phyloP scores from a whole-genome alignment of 2,797 vertebrate species.

The Microctenopoma stevenorrisi region DNA sequence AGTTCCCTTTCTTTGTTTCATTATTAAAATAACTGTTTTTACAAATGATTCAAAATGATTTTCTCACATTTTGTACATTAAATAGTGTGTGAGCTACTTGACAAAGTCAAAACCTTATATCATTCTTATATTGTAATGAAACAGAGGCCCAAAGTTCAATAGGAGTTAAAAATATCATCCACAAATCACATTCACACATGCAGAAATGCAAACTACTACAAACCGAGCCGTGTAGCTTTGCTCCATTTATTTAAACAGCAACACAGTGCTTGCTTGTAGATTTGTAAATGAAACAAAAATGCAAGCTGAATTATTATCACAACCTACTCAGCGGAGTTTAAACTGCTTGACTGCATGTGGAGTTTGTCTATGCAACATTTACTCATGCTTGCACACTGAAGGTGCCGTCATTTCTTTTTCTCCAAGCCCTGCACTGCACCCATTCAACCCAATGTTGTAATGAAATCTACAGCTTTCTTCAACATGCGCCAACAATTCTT shows the following conservation, averaged over 20 bases:
- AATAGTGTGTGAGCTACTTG: background rate
- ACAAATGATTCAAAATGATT: too few species aligned
- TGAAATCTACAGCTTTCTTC: constrained; percentile 51
- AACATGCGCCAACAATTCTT: constrained; percentile 69
- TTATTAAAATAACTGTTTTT: too few species aligned
- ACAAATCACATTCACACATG: background rate
- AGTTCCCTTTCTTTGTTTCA: too few species aligned
- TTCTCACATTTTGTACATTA: background rate
- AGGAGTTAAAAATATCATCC: background rate
- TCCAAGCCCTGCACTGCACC: constrained; percentile 28
- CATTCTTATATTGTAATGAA: background rate
- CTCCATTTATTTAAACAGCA: too few species aligned
- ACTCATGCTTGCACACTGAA: constrained; percentile 10
- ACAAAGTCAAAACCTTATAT: background rate
- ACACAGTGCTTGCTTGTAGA: background rate
- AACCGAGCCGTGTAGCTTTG: background rate
- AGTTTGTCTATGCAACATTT: background rate
- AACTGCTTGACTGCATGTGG: background rate
- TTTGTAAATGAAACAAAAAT: background rate
- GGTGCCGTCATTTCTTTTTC: constrained; percentile 30
- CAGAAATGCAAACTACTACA: background rate
- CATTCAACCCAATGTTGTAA: constrained; percentile 57
- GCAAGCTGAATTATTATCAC: background rate
- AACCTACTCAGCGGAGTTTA: background rate
- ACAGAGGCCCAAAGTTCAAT: background rate